A percentile compares a stretch with the other conserved stretches of the same genome.
Evolutionary conservation across 2,797 vertebrate genomes (phyloP).

Genomic region (Sebastes glaucus): DNA sequence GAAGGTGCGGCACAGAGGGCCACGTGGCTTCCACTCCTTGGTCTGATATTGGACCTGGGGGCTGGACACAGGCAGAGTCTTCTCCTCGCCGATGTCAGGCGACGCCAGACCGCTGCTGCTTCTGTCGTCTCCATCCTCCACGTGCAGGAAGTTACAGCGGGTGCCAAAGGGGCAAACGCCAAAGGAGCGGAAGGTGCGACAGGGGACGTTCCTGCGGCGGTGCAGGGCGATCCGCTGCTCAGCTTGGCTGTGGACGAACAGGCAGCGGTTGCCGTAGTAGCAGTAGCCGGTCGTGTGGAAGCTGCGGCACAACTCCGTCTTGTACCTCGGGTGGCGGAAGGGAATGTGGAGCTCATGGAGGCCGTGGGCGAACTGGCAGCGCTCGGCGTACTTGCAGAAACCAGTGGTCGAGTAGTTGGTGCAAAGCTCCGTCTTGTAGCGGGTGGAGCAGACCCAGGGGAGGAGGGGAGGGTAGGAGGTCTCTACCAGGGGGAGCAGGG

Average conservation of each 20-base stretch:
- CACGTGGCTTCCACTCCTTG: constrained; percentile 70
- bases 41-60: constrained; percentile 18
- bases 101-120: background rate
- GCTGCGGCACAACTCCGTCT: constrained; percentile 83
- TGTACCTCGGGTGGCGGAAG: constrained; percentile 86
- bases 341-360: constrained; percentile 83
- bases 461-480: constrained; percentile 39
- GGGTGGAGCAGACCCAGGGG: constrained; percentile 82
- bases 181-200: constrained; percentile 76
- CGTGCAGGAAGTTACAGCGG: constrained; percentile 81
- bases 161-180: constrained; percentile 82
- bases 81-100: background rate
- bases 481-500: constrained; percentile 77
- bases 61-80: rapidly evolving
- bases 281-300: constrained; percentile 80
- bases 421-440: constrained; percentile 87
- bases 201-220: constrained; percentile 70
- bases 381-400: constrained; percentile 80
- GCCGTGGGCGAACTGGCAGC: constrained; percentile 86
- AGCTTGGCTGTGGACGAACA: constrained; percentile 80
- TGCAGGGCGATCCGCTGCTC: constrained; percentile 75
- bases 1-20: constrained; percentile 80
- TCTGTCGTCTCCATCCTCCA: background rate
- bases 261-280: constrained; percentile 83
- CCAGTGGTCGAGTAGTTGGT: constrained; percentile 78